A percentile compares a stretch with the other conserved stretches of the same genome.
Conservation (phyloP, 2,888 invertebrate genomes). For the Priocnemis perturbator region DNA sequence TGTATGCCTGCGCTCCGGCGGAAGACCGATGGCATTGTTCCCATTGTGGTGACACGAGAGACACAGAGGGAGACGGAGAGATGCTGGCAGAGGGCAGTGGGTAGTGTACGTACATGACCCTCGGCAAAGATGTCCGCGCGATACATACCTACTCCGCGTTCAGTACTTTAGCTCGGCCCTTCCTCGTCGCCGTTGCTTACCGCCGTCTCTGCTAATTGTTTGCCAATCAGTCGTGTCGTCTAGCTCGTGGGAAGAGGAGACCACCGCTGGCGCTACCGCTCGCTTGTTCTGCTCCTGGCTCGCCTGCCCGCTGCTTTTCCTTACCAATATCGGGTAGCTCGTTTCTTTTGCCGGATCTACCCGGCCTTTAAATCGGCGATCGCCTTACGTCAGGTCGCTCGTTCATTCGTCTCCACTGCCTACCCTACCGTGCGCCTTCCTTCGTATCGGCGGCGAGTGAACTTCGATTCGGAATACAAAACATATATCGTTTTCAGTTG, state of each 20-base stretch:
- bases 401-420: background rate
- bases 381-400: conserved; percentile 7
- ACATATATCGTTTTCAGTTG: too few species aligned
- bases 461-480: background rate
- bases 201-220: conserved; percentile 53
- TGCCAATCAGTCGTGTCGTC: conserved; percentile 51
- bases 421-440: background rate
- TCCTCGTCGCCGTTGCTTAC: conserved; percentile 22
- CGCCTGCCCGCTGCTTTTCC: conserved; percentile 41
- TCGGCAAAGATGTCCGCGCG: conserved; percentile 49
- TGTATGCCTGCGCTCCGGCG: conserved; percentile 44
- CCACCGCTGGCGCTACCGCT: conserved; percentile 1
- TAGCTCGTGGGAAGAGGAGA: conserved; percentile 51
- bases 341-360: conserved; percentile 24
- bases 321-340: conserved; percentile 50
- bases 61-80: conserved; percentile 13
- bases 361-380: conserved; percentile 6
- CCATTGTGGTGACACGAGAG: conserved; percentile 58
- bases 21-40: conserved; percentile 63
- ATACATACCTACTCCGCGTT: conserved; percentile 50
- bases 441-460: background rate
- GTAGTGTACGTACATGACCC: conserved; percentile 12
- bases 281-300: conserved; percentile 27
- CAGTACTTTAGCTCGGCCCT: conserved; percentile 40
- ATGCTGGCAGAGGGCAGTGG: conserved; percentile 6